Conservation (phyloP, 2,797 vertebrate genomes). For the Squalus acanthias region DNA sequence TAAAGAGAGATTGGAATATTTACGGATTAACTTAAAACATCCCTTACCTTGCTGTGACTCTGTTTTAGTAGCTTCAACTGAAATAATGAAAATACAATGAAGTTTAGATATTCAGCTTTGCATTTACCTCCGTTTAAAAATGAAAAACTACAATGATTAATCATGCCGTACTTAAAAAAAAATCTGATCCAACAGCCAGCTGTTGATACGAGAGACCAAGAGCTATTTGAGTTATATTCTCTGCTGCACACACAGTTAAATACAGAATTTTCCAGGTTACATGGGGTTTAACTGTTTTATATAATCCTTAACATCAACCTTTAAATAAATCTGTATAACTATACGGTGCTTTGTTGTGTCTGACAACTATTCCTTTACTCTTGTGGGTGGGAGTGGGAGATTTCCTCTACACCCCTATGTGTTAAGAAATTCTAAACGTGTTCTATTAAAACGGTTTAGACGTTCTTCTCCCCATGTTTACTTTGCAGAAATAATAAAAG, state of each 20-base stretch:
- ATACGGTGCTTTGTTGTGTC: background rate
- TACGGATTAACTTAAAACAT: background rate
- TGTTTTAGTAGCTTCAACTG: background rate
- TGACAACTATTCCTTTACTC: background rate
- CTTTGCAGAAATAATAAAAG: background rate
- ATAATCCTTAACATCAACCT: background rate
- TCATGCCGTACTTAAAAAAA: background rate
- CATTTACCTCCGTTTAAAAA: background rate
- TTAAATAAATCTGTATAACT: background rate
- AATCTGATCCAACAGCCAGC: background rate
- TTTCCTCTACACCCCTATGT: no score
- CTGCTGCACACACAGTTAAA: background rate
- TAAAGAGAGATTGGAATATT: background rate
- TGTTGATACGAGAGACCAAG: background rate
- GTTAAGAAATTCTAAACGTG: background rate
- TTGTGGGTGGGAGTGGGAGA: background rate
- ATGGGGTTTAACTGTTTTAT: background rate
- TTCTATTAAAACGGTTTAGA: background rate
- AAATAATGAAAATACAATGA: slow-evolving; percentile 15
- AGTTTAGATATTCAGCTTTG: background rate
- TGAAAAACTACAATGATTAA: background rate
- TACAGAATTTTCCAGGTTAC: background rate
- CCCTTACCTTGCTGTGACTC: background rate
- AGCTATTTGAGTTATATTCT: background rate
- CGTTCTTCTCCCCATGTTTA: background rate